Conservation (phyloP, 2,888 invertebrate genomes). For the Cantharis flavilabris region DNA sequence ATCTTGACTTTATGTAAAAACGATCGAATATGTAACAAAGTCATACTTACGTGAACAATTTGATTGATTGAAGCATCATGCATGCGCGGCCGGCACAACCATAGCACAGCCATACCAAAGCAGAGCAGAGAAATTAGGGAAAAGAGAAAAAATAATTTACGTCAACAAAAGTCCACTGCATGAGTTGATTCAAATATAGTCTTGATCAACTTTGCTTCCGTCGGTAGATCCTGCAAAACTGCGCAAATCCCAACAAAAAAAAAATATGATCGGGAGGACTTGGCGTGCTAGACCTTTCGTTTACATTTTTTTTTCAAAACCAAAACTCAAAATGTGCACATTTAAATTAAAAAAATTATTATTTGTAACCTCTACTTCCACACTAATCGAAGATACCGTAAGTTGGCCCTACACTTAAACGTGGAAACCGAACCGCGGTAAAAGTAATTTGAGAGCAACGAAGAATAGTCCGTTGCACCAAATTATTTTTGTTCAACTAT, state of each 20-base stretch:
- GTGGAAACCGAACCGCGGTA: background rate
- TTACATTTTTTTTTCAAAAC: background rate
- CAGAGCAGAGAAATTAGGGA: constrained; percentile 81
- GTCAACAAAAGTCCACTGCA: constrained; percentile 64
- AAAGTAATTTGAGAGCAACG: background rate
- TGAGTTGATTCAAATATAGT: constrained; percentile 34
- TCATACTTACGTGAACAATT: constrained; percentile 77
- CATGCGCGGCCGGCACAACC: constrained; percentile 79
- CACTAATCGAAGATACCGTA: constrained; percentile 16
- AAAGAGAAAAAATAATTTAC: constrained; percentile 74
- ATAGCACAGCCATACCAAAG: constrained; percentile 77
- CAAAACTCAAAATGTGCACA: constrained; percentile 26
- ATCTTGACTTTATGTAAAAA: constrained; percentile 15
- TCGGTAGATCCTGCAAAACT: constrained; percentile 40
- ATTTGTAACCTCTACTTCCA: constrained; percentile 2
- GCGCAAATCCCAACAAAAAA: constrained; percentile 10
- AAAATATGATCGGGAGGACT: constrained; percentile 18
- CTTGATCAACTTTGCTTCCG: constrained; percentile 53
- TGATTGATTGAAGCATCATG: constrained; percentile 74
- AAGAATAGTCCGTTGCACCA: background rate
- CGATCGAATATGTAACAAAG: constrained; percentile 42
- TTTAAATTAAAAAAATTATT: constrained; percentile 22
- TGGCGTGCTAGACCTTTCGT: constrained; percentile 11
- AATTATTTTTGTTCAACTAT: background rate
- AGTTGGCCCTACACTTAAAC: background rate